phyloP scores from a whole-genome alignment of 2,797 vertebrate species.

The Poeciliopsis infans region DNA sequence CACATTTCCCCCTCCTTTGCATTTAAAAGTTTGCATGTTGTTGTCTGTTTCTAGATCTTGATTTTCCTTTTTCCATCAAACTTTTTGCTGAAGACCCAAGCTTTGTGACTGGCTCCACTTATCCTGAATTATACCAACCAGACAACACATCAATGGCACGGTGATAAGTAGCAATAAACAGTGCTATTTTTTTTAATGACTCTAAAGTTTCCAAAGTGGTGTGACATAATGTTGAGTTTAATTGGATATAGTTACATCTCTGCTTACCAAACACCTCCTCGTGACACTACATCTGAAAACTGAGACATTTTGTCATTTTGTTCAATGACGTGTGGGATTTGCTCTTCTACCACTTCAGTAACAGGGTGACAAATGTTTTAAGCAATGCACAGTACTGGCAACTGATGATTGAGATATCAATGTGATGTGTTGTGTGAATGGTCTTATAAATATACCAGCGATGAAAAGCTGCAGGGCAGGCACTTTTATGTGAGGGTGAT shows the following conservation, averaged over 20 bases:
- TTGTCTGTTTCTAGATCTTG: neutral
- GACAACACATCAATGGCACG: neutral
- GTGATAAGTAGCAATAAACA: no score
- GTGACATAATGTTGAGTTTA: neutral
- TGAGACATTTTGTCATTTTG: neutral
- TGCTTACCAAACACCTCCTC: neutral
- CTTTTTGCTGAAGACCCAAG: neutral
- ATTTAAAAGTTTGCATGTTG: neutral
- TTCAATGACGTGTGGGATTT: constrained; percentile 13
- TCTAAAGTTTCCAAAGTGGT: neutral
- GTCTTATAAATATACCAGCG: constrained; percentile 30
- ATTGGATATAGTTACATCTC: neutral
- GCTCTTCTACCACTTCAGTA: neutral
- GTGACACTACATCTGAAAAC: constrained; percentile 8
- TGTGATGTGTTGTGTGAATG: constrained; percentile 31
- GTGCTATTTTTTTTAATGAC: neutral
- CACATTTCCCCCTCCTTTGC: neutral
- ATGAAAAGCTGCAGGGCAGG: constrained; percentile 31
- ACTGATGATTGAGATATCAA: constrained; percentile 30
- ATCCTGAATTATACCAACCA: neutral
- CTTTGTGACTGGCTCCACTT: neutral
- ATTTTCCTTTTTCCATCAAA: neutral
- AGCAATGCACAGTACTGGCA: neutral
- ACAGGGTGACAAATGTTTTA: neutral
- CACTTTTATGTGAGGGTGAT: constrained; percentile 37